phyloP scores from a whole-genome alignment of 2,888 invertebrate genomes.

The Xestia c-nigrum region DNA sequence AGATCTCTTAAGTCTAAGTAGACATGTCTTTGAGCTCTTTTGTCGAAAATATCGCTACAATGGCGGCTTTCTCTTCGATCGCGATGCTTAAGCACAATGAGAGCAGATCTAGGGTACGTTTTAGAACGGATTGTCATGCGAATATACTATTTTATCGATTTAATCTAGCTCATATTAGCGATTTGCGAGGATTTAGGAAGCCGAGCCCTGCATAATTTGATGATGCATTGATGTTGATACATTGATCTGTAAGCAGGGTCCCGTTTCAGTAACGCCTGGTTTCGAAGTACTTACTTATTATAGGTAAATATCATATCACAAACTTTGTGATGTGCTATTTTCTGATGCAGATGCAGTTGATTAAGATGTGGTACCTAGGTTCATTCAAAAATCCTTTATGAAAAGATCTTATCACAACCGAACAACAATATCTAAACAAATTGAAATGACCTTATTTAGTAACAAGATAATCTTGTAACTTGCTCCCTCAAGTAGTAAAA shows the following conservation, averaged over 20 bases:
- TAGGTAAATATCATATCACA: background rate
- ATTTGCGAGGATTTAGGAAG: background rate
- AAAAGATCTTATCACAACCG: background rate
- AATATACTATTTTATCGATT: constrained; percentile 3
- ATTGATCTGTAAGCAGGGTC: background rate
- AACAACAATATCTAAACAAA: background rate
- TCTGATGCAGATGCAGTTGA: background rate
- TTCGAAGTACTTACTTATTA: background rate
- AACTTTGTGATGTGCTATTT: too few relatives aligned
- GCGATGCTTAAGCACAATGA: constrained; percentile 39
- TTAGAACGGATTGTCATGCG: constrained; percentile 5
- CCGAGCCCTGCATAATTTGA: background rate
- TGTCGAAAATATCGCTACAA: constrained; percentile 49
- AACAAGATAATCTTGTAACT: constrained; percentile 14
- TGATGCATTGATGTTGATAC: background rate
- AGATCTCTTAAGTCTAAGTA: constrained; percentile 26
- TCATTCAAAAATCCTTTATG: background rate
- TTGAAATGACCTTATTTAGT: background rate
- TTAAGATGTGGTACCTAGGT: background rate
- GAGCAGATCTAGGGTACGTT: constrained; percentile 30
- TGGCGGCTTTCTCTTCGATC: constrained; percentile 42
- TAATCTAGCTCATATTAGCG: constrained; percentile 13
- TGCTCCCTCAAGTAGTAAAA: constrained; percentile 31
- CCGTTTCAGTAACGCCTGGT: background rate
- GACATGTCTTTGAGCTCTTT: constrained; percentile 35